These are phyloP conservation scores for Aphelenchoides avenae DNA, from an alignment of 1,140 invertebrate genomes.

Conservation along the genomic window DNA sequence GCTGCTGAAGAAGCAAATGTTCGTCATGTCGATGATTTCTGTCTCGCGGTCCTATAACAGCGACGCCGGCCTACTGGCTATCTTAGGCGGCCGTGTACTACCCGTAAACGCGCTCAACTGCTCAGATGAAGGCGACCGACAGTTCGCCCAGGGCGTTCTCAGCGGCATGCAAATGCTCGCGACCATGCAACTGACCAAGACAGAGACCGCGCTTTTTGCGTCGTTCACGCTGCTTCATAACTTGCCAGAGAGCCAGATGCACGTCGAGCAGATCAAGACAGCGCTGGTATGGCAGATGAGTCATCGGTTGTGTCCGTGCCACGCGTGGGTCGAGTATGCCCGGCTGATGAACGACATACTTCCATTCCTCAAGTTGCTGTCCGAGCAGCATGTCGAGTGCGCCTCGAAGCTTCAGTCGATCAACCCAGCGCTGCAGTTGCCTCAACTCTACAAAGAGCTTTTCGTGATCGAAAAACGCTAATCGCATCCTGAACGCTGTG, in stretches of 20 bases:
- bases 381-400: background rate
- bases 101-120: conserved; percentile 25
- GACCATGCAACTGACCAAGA: conserved; percentile 26
- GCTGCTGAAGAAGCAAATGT: conserved; percentile 30
- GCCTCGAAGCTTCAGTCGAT: conserved; percentile 11
- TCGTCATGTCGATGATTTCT: conserved; percentile 36
- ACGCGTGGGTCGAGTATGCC: conserved; percentile 18
- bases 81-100: conserved; percentile 16
- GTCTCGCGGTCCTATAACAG: conserved; percentile 22
- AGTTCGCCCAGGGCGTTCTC: conserved; percentile 35
- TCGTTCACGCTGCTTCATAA: conserved; percentile 30
- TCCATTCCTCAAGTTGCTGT: background rate
- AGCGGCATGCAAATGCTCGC: conserved; percentile 19
- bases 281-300: conserved; percentile 18
- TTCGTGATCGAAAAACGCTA: conserved; percentile 13
- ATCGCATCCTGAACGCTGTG: too few relatives aligned
- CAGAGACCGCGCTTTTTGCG: conserved; percentile 32
- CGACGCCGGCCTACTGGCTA: background rate
- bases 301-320: conserved; percentile 3
- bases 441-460: conserved; percentile 22
- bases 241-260: conserved; percentile 6
- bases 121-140: conserved; percentile 17
- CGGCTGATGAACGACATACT: conserved; percentile 9
- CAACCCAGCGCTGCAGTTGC: conserved; percentile 3
- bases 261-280: conserved; percentile 25